phyloP scores from a whole-genome alignment of 1,140 invertebrate species.

The Procambarus virginalis region DNA sequence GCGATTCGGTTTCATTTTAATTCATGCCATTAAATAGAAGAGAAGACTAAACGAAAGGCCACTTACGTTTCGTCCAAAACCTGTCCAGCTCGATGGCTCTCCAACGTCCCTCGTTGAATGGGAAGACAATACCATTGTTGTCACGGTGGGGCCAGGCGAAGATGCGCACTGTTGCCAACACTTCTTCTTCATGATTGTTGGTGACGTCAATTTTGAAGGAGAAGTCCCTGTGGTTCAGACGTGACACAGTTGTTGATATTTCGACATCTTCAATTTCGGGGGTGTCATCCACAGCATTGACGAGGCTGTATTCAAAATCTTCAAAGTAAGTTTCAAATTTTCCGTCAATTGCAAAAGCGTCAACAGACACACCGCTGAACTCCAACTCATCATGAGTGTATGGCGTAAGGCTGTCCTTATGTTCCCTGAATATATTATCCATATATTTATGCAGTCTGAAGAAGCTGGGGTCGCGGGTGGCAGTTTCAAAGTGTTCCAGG shows the following conservation, averaged over 20 bases:
- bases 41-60: neutral
- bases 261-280: constrained; percentile 5
- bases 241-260: neutral
- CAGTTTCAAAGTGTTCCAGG: constrained; percentile 35
- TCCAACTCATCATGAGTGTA: constrained; percentile 32
- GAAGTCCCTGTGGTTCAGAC: constrained; percentile 36
- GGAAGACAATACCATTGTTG: constrained; percentile 20
- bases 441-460: constrained; percentile 40
- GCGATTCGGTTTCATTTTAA: too few species aligned
- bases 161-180: neutral
- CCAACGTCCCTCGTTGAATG: constrained; percentile 30
- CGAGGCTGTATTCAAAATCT: constrained; percentile 39
- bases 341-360: constrained; percentile 7
- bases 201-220: constrained; percentile 6
- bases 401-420: constrained; percentile 30
- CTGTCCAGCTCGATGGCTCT: constrained; percentile 24
- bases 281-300: constrained; percentile 48
- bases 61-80: constrained; percentile 43
- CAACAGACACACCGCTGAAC: constrained; percentile 12
- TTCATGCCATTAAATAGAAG: too few species aligned
- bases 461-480: constrained; percentile 27
- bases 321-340: constrained; percentile 37
- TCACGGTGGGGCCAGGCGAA: constrained; percentile 22
- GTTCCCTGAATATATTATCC: constrained; percentile 43
- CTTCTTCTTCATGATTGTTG: constrained; percentile 31